These are phyloP conservation scores for Lipotes vexillifer DNA, from an alignment of 2,113 vertebrate genomes.

Conservation along the genomic window DNA sequence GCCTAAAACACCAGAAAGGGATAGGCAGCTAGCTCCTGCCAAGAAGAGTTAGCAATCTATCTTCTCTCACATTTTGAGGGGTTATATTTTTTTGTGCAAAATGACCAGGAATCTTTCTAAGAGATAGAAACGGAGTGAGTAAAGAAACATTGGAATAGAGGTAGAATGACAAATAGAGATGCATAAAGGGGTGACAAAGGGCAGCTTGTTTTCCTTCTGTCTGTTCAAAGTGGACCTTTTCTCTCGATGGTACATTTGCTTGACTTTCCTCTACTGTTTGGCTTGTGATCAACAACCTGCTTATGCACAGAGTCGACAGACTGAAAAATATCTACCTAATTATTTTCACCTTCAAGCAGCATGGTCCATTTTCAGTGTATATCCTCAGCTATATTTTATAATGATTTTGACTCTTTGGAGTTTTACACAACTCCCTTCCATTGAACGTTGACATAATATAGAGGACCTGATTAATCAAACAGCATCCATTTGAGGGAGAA, in stretches of 20 bases:
- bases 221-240: not conserved
- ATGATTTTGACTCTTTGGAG: not conserved
- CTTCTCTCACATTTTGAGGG: not conserved
- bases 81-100: not conserved
- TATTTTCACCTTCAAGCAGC: not conserved
- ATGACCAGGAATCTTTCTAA: not conserved
- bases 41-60: not conserved
- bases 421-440: constrained; percentile 16
- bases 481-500: not conserved
- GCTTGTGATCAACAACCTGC: not conserved
- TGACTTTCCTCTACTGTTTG: not conserved
- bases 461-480: not conserved
- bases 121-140: not conserved
- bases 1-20: not conserved
- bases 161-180: not conserved
- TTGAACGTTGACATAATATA: not conserved
- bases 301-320: not conserved
- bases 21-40: not conserved
- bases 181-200: not conserved
- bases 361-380: not conserved
- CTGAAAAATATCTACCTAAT: not conserved
- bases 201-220: not conserved
- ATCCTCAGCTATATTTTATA: not conserved
- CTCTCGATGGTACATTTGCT: not conserved
- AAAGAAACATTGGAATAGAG: not conserved